A percentile compares a stretch with the other conserved stretches of the same genome.
phyloP scores from a whole-genome alignment of 1,140 invertebrate genomes.

The Bombus cullumanus region DNA sequence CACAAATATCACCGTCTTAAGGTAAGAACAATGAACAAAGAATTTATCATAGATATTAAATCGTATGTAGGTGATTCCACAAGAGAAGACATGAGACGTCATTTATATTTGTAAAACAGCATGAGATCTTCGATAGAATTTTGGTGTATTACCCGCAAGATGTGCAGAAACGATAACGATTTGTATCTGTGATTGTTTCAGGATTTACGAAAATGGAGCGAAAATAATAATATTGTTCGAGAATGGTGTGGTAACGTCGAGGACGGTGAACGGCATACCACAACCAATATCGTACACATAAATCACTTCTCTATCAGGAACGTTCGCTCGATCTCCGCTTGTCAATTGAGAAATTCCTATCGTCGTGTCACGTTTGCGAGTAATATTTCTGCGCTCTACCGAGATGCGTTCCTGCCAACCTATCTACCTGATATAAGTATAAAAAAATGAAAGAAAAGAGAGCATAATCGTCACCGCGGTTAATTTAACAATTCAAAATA shows the following conservation, averaged over 20 bases:
- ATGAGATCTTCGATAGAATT: too few species aligned
- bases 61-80: too few species aligned
- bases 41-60: neutral
- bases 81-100: neutral
- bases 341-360: conserved; percentile 66
- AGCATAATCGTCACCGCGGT: neutral
- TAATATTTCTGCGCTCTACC: conserved; percentile 37
- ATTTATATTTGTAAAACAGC: too few species aligned
- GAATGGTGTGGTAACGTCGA: conserved; percentile 97
- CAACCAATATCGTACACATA: conserved; percentile 88
- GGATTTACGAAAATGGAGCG: conserved; percentile 95
- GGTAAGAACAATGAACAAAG: conserved; percentile 85
- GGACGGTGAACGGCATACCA: conserved; percentile 96
- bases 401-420: neutral
- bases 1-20: conserved; percentile 98
- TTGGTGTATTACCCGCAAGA: too few species aligned
- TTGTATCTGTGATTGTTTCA: conserved; percentile 80
- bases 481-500: neutral
- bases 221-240: conserved; percentile 98
- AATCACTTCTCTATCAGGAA: conserved; percentile 69
- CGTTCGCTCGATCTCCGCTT: conserved; percentile 70
- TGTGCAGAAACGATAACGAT: neutral
- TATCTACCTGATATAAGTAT: neutral
- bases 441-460: neutral
- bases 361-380: conserved; percentile 47